phyloP scores from a whole-genome alignment of 2,888 invertebrate genomes.

The Lumbricus terrestris region DNA sequence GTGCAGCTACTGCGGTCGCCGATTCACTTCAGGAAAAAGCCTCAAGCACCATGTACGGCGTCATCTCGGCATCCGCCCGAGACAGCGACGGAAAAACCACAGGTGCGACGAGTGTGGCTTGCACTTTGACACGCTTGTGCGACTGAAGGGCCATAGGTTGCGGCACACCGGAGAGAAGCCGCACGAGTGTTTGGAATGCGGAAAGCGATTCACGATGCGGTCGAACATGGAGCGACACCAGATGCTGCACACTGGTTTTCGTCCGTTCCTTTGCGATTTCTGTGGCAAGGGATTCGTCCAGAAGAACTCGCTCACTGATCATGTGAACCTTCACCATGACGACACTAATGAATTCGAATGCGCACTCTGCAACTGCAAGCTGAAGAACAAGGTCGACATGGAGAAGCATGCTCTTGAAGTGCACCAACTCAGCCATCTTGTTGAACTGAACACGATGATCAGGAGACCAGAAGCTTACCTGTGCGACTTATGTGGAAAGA shows the following conservation, averaged over 20 bases:
- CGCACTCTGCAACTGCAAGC: conserved; percentile 4
- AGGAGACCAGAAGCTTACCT: neutral
- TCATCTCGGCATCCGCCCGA: neutral
- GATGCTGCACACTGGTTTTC: conserved; percentile 11
- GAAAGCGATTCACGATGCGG: conserved; percentile 11
- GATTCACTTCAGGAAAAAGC: neutral
- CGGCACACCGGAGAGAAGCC: neutral
- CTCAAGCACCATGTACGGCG: neutral
- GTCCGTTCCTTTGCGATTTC: conserved; percentile 8
- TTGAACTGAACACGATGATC: neutral
- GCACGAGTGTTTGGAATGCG: neutral
- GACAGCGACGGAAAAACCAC: neutral
- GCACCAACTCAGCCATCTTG: neutral
- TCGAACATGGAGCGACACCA: conserved; percentile 3
- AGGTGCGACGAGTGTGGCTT: neutral
- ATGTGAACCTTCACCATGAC: neutral
- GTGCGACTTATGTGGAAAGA: conserved; percentile 6
- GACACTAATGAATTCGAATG: neutral
- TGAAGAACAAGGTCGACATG: conserved; percentile 4
- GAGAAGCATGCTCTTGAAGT: conserved; percentile 9
- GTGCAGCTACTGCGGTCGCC: neutral
- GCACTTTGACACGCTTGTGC: neutral
- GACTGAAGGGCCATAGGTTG: neutral
- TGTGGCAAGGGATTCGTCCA: conserved; percentile 11
- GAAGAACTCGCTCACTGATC: neutral